A percentile compares a stretch with the other conserved stretches of the same genome.
Evolutionary conservation across 1,140 invertebrate genomes (phyloP).

Genomic region (Drosophila nasuta): DNA sequence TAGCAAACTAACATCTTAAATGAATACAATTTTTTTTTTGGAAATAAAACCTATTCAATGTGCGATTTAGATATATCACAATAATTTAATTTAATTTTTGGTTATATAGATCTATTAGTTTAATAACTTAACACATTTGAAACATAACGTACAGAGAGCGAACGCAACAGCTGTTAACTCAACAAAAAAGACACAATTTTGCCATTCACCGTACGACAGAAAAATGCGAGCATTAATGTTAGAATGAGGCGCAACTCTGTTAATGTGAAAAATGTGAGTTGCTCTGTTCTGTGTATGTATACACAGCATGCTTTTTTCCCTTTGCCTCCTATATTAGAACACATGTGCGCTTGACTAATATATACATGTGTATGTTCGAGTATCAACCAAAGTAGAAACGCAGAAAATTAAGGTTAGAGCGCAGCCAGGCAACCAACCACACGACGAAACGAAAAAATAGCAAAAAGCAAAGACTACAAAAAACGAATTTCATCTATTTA

Average conservation of each 20-base stretch:
- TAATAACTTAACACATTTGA: too few relatives aligned
- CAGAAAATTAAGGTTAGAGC: conserved; percentile 84
- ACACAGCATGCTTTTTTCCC: conserved; percentile 65
- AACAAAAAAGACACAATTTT: conserved; percentile 20
- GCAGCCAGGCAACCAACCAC: conserved; percentile 70
- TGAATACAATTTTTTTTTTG: too few relatives aligned
- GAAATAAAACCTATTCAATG: too few relatives aligned
- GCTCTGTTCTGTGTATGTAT: conserved; percentile 79
- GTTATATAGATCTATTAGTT: too few relatives aligned
- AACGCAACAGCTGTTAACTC: neutral
- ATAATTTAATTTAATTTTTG: too few relatives aligned
- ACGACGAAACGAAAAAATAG: conserved; percentile 71
- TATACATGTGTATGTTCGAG: conserved; percentile 60
- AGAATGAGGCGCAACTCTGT: conserved; percentile 24
- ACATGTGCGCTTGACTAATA: conserved; percentile 65
- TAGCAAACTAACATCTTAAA: too few relatives aligned
- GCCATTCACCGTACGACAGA: conserved; percentile 48
- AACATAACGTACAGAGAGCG: too few relatives aligned
- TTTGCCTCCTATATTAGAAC: conserved; percentile 57
- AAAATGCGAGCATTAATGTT: conserved; percentile 10
- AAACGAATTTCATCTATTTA: conserved; percentile 40
- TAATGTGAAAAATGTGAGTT: conserved; percentile 72
- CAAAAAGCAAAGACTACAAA: conserved; percentile 53
- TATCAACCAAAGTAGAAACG: conserved; percentile 78
- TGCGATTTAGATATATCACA: too few relatives aligned